These are phyloP conservation scores for Thymallus thymallus DNA, from an alignment of 2,113 vertebrate species.

Conservation along the genomic window DNA sequence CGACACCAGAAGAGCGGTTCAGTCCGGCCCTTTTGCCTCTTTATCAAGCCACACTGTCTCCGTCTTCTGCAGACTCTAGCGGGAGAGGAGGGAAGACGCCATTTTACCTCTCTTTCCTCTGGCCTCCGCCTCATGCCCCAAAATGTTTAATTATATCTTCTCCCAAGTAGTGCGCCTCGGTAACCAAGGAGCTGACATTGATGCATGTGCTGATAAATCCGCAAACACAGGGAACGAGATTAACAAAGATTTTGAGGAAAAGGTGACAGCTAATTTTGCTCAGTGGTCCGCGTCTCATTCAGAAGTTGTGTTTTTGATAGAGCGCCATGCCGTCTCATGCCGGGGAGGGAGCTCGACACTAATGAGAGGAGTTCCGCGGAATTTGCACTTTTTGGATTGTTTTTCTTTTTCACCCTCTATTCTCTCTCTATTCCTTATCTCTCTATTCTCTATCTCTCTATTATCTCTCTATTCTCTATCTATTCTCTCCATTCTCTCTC, in stretches of 20 bases:
- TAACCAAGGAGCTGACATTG: constrained; percentile 99
- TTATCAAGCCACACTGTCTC: constrained; percentile 78
- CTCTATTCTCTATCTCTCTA: not conserved
- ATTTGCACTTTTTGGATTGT: constrained; percentile 75
- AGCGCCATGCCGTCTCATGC: constrained; percentile 83
- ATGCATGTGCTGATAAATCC: constrained; percentile 99
- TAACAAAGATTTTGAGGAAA: constrained; percentile 99
- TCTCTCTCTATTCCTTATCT: not conserved
- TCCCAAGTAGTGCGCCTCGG: constrained; percentile 95
- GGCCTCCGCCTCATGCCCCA: constrained; percentile 82
- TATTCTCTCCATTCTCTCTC: not conserved
- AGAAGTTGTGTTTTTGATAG: constrained; percentile 91
- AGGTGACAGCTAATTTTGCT: constrained; percentile 99
- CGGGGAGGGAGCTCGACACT: constrained; percentile 42
- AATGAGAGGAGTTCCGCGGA: constrained; percentile 62
- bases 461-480: not conserved
- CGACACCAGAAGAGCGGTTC: constrained; percentile 50
- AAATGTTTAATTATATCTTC: constrained; percentile 99
- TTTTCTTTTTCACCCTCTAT: constrained; percentile 36
- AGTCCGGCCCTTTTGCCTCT: constrained; percentile 81
- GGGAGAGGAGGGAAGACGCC: constrained; percentile 79
- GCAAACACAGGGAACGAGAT: constrained; percentile 99
- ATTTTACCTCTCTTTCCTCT: constrained; percentile 84
- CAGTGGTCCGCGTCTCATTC: constrained; percentile 94
- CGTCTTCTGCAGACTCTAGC: constrained; percentile 81